Base-by-base conservation (phyloP, 2,797 vertebrate genomes). In the Alectoris magna region DNA sequence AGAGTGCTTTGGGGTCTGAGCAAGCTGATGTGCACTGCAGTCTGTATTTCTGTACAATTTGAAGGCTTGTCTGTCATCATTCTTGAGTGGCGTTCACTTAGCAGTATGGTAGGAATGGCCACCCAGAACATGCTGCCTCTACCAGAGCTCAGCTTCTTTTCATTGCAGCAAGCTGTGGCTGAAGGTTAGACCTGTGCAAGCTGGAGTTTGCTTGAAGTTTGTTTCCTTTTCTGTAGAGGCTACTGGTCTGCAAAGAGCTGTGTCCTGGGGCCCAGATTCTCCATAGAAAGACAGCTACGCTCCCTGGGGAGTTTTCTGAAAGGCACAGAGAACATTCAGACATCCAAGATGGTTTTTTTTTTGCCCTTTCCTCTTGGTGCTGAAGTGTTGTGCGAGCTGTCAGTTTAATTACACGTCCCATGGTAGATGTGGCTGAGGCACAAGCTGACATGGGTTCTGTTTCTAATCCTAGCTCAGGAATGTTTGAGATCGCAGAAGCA, bases 401-500 rank as follows among this genome's bases (percentile, higher is more conserved):
- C 34, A 56, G 44, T 27, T 85, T 48, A 71, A 69, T 62, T 48
- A 56, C 55, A 24, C 3, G 66, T 84, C 31, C 21, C n/a, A 3
- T 79, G 26, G 1, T 14, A 63, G 29, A 62, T 14, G 11, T 73
- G 18, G 29, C 10, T 39, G 66, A 66, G 36, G 46, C 67, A 86
- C 11, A 64, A 19, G 22, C 62, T 92, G 85, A 94, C 18, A 4
- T 1, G 1, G 26, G 11, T 6, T 81, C 51, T 82, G 44, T 92
- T 66, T 95, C 27, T 88, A 29, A 86, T 68, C 81, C 80, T 92
- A 99, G 99, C 49, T 99, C 99, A n/a, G 99, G 99, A 19, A 90
- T 98, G 41, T 99, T 99, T 96, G 98, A 99, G 97, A 96, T 99
- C 1, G 98, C 98, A 9, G 99, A 99, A 97, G 99, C 99, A 85